phyloP scores from a whole-genome alignment of 2,113 vertebrate species.

The Heterochromis multidens region DNA sequence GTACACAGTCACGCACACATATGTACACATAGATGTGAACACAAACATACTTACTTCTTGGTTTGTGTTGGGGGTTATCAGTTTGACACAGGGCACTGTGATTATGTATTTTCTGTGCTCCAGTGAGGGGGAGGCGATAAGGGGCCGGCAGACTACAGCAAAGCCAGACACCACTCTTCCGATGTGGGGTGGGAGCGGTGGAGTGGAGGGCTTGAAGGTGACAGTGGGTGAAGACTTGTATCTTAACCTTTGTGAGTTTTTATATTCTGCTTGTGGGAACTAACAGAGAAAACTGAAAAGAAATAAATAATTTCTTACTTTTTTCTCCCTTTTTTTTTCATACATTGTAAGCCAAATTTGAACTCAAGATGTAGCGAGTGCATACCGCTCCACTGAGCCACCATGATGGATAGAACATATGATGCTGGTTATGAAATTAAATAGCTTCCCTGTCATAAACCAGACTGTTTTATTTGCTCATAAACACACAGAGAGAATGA shows the following conservation, averaged over 20 bases:
- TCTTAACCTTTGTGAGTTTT: not conserved
- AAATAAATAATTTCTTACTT: not conserved
- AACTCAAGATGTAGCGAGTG: not conserved
- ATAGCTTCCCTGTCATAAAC: slow-evolving; percentile 50
- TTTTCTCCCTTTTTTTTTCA: not conserved
- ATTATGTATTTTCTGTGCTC: slow-evolving; percentile 68
- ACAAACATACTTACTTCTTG: slow-evolving; percentile 17
- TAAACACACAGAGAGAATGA: slow-evolving; percentile 54
- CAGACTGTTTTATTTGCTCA: slow-evolving; percentile 62
- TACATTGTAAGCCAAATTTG: not conserved
- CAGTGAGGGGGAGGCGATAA: slow-evolving; percentile 59
- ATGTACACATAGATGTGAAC: slow-evolving; percentile 9
- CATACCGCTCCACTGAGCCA: slow-evolving; percentile 6
- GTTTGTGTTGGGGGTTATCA: slow-evolving; percentile 66
- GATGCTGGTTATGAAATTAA: slow-evolving; percentile 60
- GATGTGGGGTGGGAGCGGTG: not conserved
- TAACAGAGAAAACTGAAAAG: not conserved
- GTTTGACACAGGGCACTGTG: slow-evolving; percentile 66
- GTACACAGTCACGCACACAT: slow-evolving; percentile 2
- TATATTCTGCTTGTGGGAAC: not conserved
- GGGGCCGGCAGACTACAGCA: slow-evolving; percentile 43
- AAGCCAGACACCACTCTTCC: slow-evolving; percentile 45
- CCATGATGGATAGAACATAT: slow-evolving; percentile 29
- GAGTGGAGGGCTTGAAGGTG: slow-evolving; percentile 7
- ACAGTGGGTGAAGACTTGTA: slow-evolving; percentile 4